A percentile compares a stretch with the other conserved stretches of the same genome.
Evolutionary conservation across 92 coral and sea anemone genomes (phyloP).

Genomic region (Palythoa caribaeorum): DNA sequence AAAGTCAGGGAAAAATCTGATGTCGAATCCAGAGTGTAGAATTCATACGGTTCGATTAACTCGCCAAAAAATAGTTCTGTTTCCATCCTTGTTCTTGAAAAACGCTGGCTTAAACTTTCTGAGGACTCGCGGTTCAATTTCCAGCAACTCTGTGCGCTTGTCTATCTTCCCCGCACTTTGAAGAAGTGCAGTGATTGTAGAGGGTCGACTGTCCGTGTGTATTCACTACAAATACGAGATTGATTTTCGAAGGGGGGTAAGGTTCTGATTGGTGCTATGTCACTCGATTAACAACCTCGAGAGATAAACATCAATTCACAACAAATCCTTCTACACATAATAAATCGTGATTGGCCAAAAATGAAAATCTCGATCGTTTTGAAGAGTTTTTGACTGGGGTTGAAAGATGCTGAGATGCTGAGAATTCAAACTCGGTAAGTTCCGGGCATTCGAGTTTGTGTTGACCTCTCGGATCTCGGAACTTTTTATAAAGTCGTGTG

Average conservation of each 20-base stretch:
- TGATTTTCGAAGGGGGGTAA: conserved; percentile 25
- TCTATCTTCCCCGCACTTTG: neutral
- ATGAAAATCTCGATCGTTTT: conserved; percentile 11
- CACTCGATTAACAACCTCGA: conserved; percentile 45
- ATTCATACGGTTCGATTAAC: conserved; percentile 61
- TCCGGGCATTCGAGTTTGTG: conserved; percentile 37
- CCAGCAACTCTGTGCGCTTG: neutral
- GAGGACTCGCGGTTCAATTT: neutral
- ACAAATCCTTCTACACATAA: conserved; percentile 28
- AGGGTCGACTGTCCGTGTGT: conserved; percentile 14
- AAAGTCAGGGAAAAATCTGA: conserved; percentile 64
- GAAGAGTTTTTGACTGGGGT: conserved; percentile 19
- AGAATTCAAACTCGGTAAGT: conserved; percentile 12
- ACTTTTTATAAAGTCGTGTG: conserved; percentile 26
- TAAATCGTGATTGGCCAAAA: conserved; percentile 24
- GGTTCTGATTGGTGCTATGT: conserved; percentile 28
- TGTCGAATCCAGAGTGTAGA: conserved; percentile 56
- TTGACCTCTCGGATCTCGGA: conserved; percentile 47
- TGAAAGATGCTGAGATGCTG: conserved; percentile 43
- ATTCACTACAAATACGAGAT: conserved; percentile 24
- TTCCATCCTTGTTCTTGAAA: conserved; percentile 59
- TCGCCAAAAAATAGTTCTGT: conserved; percentile 76
- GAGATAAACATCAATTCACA: conserved; percentile 51
- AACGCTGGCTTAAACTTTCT: neutral
- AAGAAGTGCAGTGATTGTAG: neutral